phyloP scores from a whole-genome alignment of 1,140 invertebrate species.

The Drosophila melanica region DNA sequence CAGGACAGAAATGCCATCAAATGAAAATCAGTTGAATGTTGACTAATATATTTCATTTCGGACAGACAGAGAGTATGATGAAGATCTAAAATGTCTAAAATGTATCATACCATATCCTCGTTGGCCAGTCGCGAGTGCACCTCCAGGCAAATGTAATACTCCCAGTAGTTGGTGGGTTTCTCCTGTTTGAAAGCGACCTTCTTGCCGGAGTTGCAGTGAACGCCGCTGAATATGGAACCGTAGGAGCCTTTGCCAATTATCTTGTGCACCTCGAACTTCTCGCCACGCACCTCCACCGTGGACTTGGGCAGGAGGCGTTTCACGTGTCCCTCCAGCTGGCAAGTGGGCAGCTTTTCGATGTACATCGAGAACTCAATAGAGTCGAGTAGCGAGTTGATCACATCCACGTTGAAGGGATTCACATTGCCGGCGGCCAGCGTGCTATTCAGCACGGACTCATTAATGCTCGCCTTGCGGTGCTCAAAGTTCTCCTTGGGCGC shows the following conservation, averaged over 20 bases:
- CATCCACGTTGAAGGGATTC: constrained; percentile 86
- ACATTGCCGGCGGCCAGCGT: constrained; percentile 66
- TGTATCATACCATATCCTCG: constrained; percentile 87
- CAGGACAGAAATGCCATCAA: too few relatives aligned
- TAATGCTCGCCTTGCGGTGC: constrained; percentile 42
- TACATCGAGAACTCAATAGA: constrained; percentile 85
- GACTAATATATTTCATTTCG: too few relatives aligned
- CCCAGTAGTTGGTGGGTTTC: constrained; percentile 91
- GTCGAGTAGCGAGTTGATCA: constrained; percentile 85
- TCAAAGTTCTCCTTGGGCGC: constrained; percentile 23
- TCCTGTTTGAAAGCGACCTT: constrained; percentile 90
- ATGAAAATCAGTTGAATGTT: too few relatives aligned
- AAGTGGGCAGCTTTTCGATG: constrained; percentile 64
- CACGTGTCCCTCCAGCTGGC: constrained; percentile 64
- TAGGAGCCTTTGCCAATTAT: constrained; percentile 90
- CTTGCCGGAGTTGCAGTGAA: constrained; percentile 66
- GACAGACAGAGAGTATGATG: too few relatives aligned
- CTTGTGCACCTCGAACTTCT: constrained; percentile 88
- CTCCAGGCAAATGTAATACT: constrained; percentile 92
- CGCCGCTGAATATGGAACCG: constrained; percentile 87
- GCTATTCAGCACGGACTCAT: constrained; percentile 41
- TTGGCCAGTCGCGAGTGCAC: constrained; percentile 89
- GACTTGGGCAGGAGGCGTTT: constrained; percentile 78
- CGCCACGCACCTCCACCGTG: constrained; percentile 84
- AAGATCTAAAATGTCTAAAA: constrained; percentile 1